A percentile compares a stretch with the other conserved stretches of the same genome.
These are phyloP conservation scores for Aphidius gifuensis DNA, from an alignment of 1,140 invertebrate species.

Conservation along the genomic window DNA sequence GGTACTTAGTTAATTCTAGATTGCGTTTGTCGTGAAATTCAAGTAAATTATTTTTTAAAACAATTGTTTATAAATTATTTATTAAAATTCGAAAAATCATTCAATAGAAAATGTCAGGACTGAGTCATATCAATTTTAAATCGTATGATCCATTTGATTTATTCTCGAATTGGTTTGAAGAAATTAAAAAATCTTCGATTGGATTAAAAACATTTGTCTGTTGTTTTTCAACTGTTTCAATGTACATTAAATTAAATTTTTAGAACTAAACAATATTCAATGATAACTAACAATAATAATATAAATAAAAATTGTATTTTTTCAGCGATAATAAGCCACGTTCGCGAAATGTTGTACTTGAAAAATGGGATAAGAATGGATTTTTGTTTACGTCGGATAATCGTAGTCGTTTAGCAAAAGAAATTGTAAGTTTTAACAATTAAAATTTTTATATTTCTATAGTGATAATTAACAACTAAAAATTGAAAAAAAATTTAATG, in stretches of 20 bases:
- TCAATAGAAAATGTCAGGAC: no score
- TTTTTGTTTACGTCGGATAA: slow-evolving; percentile 56
- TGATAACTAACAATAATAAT: no score
- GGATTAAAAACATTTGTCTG: slow-evolving; percentile 39
- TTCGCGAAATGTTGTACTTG: slow-evolving; percentile 50
- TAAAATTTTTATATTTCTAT: neutral
- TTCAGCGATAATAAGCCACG: slow-evolving; percentile 51
- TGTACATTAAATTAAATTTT: slow-evolving; percentile 49
- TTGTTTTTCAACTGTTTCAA: slow-evolving; percentile 51
- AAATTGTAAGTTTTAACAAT: slow-evolving; percentile 45
- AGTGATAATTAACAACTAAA: slow-evolving; percentile 10
- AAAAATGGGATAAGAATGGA: slow-evolving; percentile 52
- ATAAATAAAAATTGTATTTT: slow-evolving; percentile 9
- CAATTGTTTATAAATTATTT: no score
- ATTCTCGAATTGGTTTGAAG: slow-evolving; percentile 49
- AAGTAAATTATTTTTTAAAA: no score
- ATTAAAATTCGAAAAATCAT: no score
- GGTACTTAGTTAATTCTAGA: no score
- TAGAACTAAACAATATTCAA: no score
- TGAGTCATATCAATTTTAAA: slow-evolving; percentile 41
- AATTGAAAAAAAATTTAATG: neutral
- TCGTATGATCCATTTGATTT: slow-evolving; percentile 49
- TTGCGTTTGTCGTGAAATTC: no score
- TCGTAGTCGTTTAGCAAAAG: slow-evolving; percentile 50
- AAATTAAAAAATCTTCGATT: slow-evolving; percentile 36